Evolutionary conservation across 2,797 vertebrate species (phyloP), one percentile per base, ranked within the genome.

Genomic region (Melopsittacus undulatus): DNA sequence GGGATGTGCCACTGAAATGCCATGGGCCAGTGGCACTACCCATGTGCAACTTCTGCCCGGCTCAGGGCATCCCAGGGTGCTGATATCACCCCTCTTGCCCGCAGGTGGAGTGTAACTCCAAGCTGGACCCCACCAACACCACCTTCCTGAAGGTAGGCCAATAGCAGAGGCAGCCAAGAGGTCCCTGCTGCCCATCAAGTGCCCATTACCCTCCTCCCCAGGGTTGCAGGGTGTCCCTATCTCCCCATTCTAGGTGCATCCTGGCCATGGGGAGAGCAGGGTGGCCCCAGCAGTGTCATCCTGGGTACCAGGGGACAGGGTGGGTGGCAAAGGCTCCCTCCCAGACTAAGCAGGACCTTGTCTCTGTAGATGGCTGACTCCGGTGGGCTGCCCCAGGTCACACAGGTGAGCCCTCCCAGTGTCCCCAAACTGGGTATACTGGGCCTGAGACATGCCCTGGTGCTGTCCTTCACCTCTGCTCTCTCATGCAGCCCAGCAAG

Each of bases 51-150:
- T 69, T 77, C 67, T 82, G 32, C 54, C 36, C 46, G 46, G 34
- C 27, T 51, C 16, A 22, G 52, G 62, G 34, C 34, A 72, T n/a
- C 20, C 48, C 16, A 52, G 45, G 57, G 29, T 52, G 70, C 57
- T 91, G 70, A 95, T 32, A 54, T 27, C 2, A 4, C 54, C 43
- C 75, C 62, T 96, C 63, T 84, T 62, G 12, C 84, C 70, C 40
- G 1, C 87, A 99, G 99, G 99, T 99, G 20, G 99, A 99, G 89
- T 99, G 99, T 92, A 99, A 99, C 97, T 99, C 99, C 95, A 99
- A 99, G 92, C 98, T 99, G 98, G 99, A 99, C 96, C 99, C 99
- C 4, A 99, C 98, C 95, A 99, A 98, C 95, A 99, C 99, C 52
- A 99, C 99, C n/a, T 99, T 99, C 97, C 98, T 99, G 64, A 99